These are phyloP conservation scores for Blastobasis lacticolella DNA, from an alignment of 2,888 invertebrate genomes.

Conservation along the genomic window DNA sequence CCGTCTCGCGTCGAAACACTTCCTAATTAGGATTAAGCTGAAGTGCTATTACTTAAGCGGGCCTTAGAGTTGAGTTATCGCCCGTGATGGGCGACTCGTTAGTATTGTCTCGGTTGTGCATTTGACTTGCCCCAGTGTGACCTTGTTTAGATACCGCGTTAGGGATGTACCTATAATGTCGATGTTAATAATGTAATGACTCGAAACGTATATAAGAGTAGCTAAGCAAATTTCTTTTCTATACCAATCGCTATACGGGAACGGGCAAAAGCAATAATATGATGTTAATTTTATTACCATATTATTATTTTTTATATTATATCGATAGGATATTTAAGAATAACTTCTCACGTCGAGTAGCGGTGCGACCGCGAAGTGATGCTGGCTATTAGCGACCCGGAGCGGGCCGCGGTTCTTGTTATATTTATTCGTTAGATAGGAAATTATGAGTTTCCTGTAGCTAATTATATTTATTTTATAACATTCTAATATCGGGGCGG, in stretches of 20 bases:
- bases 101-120: constrained; percentile 72
- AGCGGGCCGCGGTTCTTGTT: constrained; percentile 60
- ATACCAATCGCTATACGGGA: constrained; percentile 75
- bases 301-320: constrained; percentile 74
- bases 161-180: constrained; percentile 50
- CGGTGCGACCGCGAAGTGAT: constrained; percentile 70
- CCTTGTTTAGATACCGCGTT: constrained; percentile 50
- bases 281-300: constrained; percentile 75
- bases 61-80: constrained; percentile 41
- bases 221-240: constrained; percentile 69
- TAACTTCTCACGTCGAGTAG: constrained; percentile 60
- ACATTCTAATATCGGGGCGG: constrained; percentile 67
- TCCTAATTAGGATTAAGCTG: constrained; percentile 69
- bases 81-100: constrained; percentile 51
- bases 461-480: constrained; percentile 71
- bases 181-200: constrained; percentile 53
- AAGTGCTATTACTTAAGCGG: constrained; percentile 72
- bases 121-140: constrained; percentile 69
- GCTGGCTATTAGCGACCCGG: constrained; percentile 62
- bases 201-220: constrained; percentile 63
- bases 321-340: constrained; percentile 63
- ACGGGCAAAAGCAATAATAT: constrained; percentile 76
- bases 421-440: constrained; percentile 73
- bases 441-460: constrained; percentile 72
- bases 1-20: constrained; percentile 52